Percentiles rank a stretch among this genome's conserved stretches.
Evolutionary conservation across 2,797 vertebrate species (phyloP).

Genomic region (Protosalanx chinensis): DNA sequence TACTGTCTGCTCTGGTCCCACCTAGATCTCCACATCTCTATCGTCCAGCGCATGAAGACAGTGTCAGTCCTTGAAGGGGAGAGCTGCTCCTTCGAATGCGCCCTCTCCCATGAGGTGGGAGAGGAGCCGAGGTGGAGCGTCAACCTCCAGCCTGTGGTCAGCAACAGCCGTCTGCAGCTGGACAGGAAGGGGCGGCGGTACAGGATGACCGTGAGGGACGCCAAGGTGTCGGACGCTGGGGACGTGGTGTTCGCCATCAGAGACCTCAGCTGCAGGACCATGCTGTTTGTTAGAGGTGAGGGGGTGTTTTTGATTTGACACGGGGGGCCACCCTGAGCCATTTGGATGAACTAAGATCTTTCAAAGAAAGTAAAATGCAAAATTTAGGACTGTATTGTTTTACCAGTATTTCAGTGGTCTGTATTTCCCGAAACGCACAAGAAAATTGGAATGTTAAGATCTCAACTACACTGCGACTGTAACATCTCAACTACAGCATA

Average conservation of each 20-base stretch:
- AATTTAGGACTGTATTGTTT: no score
- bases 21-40: conserved; percentile 84
- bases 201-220: conserved; percentile 72
- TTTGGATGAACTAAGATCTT: no score
- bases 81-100: conserved; percentile 85
- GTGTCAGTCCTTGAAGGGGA: conserved; percentile 82
- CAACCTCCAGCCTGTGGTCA: conserved; percentile 72
- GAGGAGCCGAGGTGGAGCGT: conserved; percentile 79
- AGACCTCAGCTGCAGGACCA: conserved; percentile 85
- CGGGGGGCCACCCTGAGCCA: no score
- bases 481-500: no score
- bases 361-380: no score
- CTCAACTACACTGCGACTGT: no score
- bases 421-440: no score
- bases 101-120: conserved; percentile 82
- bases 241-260: conserved; percentile 84
- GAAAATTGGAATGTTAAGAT: no score
- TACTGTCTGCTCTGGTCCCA: neutral
- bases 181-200: conserved; percentile 75
- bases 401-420: no score
- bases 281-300: conserved; percentile 86
- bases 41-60: conserved; percentile 86
- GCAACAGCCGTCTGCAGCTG: conserved; percentile 69
- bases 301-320: neutral
- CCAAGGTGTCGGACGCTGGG: conserved; percentile 72